Evolutionary conservation across 2,797 vertebrate genomes (phyloP).

Genomic region (Myripristis jacobus): DNA sequence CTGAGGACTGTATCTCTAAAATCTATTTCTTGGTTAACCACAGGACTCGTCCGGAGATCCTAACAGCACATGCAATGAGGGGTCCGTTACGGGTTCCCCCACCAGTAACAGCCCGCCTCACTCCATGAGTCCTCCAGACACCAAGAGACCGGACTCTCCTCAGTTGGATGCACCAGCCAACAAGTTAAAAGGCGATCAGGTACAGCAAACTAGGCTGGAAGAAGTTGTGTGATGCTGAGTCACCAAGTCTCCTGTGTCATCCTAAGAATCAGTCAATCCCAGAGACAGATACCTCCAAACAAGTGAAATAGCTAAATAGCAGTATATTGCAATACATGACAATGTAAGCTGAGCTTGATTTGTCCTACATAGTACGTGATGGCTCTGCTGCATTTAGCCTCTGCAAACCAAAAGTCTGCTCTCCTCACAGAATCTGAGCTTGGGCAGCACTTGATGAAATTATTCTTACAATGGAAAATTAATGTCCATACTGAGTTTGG

Average conservation of each 20-base stretch:
- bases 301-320: too few species aligned
- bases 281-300: too few species aligned
- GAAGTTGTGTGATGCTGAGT: neutral
- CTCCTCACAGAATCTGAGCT: too few species aligned
- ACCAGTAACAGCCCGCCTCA: slow-evolving; percentile 81
- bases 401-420: too few species aligned
- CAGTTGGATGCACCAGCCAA: slow-evolving; percentile 80
- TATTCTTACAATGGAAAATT: neutral
- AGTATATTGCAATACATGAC: too few species aligned
- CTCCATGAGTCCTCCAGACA: slow-evolving; percentile 77
- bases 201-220: slow-evolving; percentile 49
- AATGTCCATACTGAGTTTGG: neutral
- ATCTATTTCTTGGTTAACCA: too few species aligned
- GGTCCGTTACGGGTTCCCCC: slow-evolving; percentile 73
- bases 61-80: slow-evolving; percentile 64
- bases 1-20: too few species aligned
- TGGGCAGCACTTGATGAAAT: neutral
- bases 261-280: too few species aligned
- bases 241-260: neutral
- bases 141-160: slow-evolving; percentile 82
- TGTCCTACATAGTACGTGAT: too few species aligned
- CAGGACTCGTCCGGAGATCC: neutral
- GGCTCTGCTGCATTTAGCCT: too few species aligned
- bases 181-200: slow-evolving; percentile 85
- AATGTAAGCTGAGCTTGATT: too few species aligned